A percentile compares a stretch with the other conserved stretches of the same genome.
Conservation (phyloP, 2,797 vertebrate species). For the Argentina silus region DNA sequence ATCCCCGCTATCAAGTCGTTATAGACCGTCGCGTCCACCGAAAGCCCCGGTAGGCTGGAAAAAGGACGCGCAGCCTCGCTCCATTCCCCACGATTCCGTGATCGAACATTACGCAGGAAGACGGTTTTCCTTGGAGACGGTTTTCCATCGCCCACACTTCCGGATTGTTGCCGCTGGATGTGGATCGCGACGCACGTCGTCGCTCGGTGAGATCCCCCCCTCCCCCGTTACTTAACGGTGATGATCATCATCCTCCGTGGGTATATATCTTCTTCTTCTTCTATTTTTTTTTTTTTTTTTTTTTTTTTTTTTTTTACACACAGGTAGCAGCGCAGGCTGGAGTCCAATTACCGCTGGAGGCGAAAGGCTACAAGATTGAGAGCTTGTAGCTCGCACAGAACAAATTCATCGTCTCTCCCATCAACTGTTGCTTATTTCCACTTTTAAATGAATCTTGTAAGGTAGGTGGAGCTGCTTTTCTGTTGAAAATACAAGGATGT, state of each 20-base stretch:
- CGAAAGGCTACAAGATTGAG: too few species aligned
- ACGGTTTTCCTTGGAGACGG: slow-evolving; percentile 30
- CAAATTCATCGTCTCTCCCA: slow-evolving; percentile 56
- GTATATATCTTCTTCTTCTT: not conserved
- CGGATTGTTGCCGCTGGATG: slow-evolving; percentile 57
- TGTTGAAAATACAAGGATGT: not conserved
- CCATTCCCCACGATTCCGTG: too few species aligned
- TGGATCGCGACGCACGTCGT: slow-evolving; percentile 54
- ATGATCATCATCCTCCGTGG: not conserved
- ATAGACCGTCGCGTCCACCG: not conserved
- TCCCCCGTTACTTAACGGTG: not conserved
- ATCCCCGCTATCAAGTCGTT: not conserved
- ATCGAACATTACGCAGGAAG: slow-evolving; percentile 14
- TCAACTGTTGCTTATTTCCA: slow-evolving; percentile 75
- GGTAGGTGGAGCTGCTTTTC: slow-evolving; percentile 55
- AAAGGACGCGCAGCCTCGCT: not conserved
- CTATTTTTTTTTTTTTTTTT: not conserved
- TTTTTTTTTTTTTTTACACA: too few species aligned
- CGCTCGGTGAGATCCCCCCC: slow-evolving; percentile 36
- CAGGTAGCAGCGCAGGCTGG: too few species aligned
- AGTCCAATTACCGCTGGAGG: too few species aligned
- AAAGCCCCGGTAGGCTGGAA: too few species aligned
- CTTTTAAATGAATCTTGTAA: slow-evolving; percentile 81
- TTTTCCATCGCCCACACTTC: slow-evolving; percentile 61
- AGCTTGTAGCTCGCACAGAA: not conserved